A percentile compares a stretch with the other conserved stretches of the same genome.
These are phyloP conservation scores for Dioctria linearis DNA, from an alignment of 2,888 invertebrate species.

Conservation along the genomic window DNA sequence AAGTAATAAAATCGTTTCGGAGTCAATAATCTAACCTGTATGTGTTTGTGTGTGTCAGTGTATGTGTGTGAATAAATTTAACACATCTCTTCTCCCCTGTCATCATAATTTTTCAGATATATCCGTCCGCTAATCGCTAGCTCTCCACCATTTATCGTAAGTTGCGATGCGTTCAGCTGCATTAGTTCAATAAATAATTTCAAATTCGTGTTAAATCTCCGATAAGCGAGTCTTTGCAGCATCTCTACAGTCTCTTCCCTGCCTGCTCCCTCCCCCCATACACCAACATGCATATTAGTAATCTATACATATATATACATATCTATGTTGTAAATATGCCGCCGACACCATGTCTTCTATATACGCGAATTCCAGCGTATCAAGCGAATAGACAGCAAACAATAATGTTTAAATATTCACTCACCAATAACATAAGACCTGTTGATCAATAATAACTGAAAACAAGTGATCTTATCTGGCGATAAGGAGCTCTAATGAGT, in stretches of 20 bases:
- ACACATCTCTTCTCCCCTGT: slow-evolving; percentile 35
- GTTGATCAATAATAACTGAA: slow-evolving; percentile 57
- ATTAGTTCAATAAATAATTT: slow-evolving; percentile 52
- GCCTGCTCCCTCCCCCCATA: background rate
- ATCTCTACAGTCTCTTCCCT: background rate
- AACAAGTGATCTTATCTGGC: slow-evolving; percentile 56
- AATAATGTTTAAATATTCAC: slow-evolving; percentile 55
- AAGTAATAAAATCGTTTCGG: background rate
- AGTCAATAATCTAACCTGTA: slow-evolving; percentile 36
- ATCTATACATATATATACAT: no score
- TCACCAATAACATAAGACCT: slow-evolving; percentile 57
- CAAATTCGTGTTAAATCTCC: slow-evolving; percentile 52
- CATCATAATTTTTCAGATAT: slow-evolving; percentile 52
- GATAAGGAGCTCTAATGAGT: slow-evolving; percentile 56
- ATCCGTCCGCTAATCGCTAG: slow-evolving; percentile 35
- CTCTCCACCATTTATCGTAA: slow-evolving; percentile 45
- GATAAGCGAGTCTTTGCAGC: slow-evolving; percentile 40
- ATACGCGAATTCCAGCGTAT: slow-evolving; percentile 26
- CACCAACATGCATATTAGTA: no score
- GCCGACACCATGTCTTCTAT: slow-evolving; percentile 13
- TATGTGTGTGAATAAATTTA: slow-evolving; percentile 24
- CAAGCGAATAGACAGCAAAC: slow-evolving; percentile 49
- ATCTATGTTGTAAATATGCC: background rate
- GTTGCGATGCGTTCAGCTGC: slow-evolving; percentile 36
- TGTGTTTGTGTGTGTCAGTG: background rate